A percentile compares a stretch with the other conserved stretches of the same genome.
Evolutionary conservation across 1,140 invertebrate species (phyloP).

Genomic region (Catajapyx aquilonaris): DNA sequence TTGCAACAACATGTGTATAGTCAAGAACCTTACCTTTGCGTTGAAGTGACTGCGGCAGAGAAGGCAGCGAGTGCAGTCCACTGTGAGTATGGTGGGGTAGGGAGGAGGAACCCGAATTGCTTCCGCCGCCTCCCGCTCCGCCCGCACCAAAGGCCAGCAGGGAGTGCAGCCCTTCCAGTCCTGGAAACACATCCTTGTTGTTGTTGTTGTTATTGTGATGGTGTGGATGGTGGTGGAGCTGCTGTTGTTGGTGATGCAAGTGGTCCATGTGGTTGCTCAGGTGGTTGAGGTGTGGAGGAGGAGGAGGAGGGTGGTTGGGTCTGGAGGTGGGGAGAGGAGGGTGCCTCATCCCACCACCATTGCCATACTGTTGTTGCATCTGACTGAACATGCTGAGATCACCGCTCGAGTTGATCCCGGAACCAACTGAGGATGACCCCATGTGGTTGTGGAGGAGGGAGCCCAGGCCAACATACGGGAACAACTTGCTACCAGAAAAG

Average conservation of each 20-base stretch:
- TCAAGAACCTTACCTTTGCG: constrained; percentile 18
- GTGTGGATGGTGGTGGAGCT: constrained; percentile 18
- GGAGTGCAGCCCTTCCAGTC: constrained; percentile 18
- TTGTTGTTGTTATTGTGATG: constrained; percentile 11
- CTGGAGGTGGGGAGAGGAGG: constrained; percentile 6
- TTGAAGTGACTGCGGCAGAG: constrained; percentile 2
- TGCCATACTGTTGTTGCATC: constrained; percentile 7
- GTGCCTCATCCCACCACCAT: constrained; percentile 7
- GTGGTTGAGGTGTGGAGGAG: constrained; percentile 7
- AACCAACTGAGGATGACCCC: constrained; percentile 1
- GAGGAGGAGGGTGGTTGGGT: constrained; percentile 4
- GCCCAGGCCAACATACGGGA: constrained; percentile 22
- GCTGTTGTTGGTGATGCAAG: too few relatives aligned
- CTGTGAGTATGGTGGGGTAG: background rate
- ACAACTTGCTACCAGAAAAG: constrained; percentile 23
- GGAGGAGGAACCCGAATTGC: constrained; percentile 2
- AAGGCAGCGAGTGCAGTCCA: too few relatives aligned
- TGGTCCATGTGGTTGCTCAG: constrained; percentile 11
- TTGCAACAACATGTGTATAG: background rate
- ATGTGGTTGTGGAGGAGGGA: constrained; percentile 9
- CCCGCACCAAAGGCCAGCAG: constrained; percentile 24
- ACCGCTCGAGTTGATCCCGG: constrained; percentile 3
- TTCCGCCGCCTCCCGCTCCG: constrained; percentile 22
- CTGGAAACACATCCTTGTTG: constrained; percentile 5
- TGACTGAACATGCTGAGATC: constrained; percentile 8